Evolutionary conservation across 1,140 invertebrate genomes (phyloP), one percentile per base, ranked within the genome.

Genomic region (Rhynchophorus ferrugineus): DNA sequence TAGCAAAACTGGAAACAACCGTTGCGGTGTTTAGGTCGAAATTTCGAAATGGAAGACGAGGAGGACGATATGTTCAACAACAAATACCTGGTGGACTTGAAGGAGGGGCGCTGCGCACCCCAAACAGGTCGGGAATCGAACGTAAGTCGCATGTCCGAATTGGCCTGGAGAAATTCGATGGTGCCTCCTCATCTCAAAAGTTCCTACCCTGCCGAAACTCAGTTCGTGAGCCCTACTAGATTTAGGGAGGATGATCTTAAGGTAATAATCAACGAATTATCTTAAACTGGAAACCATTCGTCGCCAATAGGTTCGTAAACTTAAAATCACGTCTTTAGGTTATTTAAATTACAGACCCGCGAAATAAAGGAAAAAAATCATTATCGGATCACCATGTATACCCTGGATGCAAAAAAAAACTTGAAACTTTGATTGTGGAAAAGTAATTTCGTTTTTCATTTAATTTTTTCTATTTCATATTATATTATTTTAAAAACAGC

Each of bases 141-240:
- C 20, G 54, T 34, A 43, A 65, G 69, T 16, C 66, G 85, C 46
- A 58, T 88, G 9, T 79, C 78, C 3, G 86, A 91, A 65, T 72
- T 95, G 13, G 80, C 85, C 62, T 79, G 83, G 63, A 74, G 92
- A 19, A 95, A 95, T 71, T 90, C 91, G 0, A 71, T 94, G 42
- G 85, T 85, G 55, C 85, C 82, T 14, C 88, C 90, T 3, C 92
- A 95, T 68, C 70, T 95, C 43, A 90, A 87, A 71, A 89, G 87
- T 54, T 84, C 88, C 0, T 95, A 95, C 72, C 86, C 91, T 0
- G 85, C 84, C 1, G 91, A 91, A 75, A 85, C 78, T n/a, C 84
- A 88, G 69, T 84, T 80, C 60, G 73, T 74, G 56, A 63, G 63
- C 56, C 70, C 74, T 14, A 43, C 56, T 35, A 61, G 70, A 16